phyloP scores from a whole-genome alignment of 30 jellyfish, hydroid and myxozoan species.

The Turritopsis rubra region DNA sequence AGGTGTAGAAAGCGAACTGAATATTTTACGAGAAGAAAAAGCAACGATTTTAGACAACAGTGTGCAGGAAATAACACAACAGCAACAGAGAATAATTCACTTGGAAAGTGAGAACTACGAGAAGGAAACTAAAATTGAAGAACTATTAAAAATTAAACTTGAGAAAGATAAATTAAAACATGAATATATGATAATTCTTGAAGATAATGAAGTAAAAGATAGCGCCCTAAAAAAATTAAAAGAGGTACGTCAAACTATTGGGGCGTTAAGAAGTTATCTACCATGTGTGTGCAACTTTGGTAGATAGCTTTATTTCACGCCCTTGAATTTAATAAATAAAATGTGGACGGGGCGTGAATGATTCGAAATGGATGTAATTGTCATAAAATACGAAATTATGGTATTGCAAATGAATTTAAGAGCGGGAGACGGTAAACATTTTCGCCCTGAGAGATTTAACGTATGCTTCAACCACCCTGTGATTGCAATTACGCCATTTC shows the following conservation, averaged over 20 bases:
- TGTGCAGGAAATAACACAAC: conserved; percentile 91
- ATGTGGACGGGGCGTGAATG: too few species aligned
- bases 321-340: too few species aligned
- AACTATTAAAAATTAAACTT: conserved; percentile 35
- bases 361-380: not conserved
- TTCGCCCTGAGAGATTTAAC: not conserved
- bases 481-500: not conserved
- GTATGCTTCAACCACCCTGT: not conserved
- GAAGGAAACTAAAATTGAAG: conserved; percentile 31
- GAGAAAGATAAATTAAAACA: conserved; percentile 42
- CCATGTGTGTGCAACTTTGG: too few species aligned
- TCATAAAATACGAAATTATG: not conserved
- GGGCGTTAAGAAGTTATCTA: conserved; percentile 5
- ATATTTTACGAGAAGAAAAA: conserved; percentile 54
- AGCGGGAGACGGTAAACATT: not conserved
- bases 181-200: conserved; percentile 38
- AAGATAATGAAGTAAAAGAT: conserved; percentile 45
- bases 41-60: conserved; percentile 86
- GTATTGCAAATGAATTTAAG: not conserved
- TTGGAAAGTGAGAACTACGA: conserved; percentile 54
- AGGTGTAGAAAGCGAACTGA: conserved; percentile 25
- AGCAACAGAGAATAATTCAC: conserved; percentile 48
- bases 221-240: not conserved
- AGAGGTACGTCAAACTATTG: conserved; percentile 42
- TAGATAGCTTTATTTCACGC: too few species aligned